Conservation (phyloP, 2,797 vertebrate species). For the Hephaestus fuliginosus region DNA sequence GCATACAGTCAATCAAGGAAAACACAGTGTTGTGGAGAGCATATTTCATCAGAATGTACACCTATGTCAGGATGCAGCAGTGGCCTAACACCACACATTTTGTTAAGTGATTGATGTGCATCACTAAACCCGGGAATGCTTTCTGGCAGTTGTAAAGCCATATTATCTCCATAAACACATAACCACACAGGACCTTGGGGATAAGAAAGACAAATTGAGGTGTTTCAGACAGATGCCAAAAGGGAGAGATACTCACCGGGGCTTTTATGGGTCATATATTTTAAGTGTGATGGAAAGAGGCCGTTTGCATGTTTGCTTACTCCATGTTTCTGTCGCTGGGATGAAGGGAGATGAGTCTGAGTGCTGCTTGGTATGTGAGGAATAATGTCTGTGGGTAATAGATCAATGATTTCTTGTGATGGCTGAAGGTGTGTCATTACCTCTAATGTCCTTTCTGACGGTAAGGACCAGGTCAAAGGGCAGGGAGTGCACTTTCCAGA, state of each 20-base stretch:
- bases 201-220: conserved; percentile 69
- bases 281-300: conserved; percentile 65
- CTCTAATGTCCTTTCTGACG: conserved; percentile 66
- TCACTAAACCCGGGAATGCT: conserved; percentile 47
- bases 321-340: conserved; percentile 22
- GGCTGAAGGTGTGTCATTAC: conserved; percentile 72
- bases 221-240: conserved; percentile 63
- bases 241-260: conserved; percentile 46
- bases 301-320: conserved; percentile 36
- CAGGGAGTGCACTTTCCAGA: conserved; percentile 43
- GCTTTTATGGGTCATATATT: conserved; percentile 71
- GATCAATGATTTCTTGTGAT: conserved; percentile 61
- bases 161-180: conserved; percentile 57
- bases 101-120: conserved; percentile 52
- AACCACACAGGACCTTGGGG: conserved; percentile 51
- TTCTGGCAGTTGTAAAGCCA: conserved; percentile 62
- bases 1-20: background rate
- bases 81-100: conserved; percentile 22
- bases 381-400: conserved; percentile 57
- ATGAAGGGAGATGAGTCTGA: conserved; percentile 22
- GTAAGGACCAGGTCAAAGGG: conserved; percentile 70
- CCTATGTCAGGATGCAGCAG: conserved; percentile 6
- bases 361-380: conserved; percentile 49
- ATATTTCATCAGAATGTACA: conserved; percentile 34
- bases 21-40: background rate